Percentiles rank a stretch among this genome's conserved stretches.
Conservation (phyloP, 1,140 invertebrate species). For the Bemisia tabaci region DNA sequence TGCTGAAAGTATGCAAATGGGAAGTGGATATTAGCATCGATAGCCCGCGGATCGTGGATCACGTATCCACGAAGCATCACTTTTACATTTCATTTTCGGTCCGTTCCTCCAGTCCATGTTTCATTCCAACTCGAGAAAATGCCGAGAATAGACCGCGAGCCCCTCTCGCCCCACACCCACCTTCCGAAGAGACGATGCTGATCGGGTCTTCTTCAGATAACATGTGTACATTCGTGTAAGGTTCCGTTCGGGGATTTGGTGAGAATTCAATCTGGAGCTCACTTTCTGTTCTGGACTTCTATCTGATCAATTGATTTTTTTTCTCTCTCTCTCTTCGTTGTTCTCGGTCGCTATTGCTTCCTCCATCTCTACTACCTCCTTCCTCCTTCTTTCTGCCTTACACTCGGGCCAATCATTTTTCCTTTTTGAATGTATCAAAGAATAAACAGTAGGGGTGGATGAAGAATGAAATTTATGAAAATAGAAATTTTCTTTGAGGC, state of each 20-base stretch:
- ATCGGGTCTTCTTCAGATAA: background rate
- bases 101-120: background rate
- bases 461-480: too few relatives aligned
- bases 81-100: background rate
- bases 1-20: background rate
- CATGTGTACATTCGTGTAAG: background rate
- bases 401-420: too few relatives aligned
- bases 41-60: background rate
- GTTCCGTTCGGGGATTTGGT: background rate
- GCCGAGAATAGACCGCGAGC: background rate
- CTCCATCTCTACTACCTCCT: too few relatives aligned
- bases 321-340: too few relatives aligned
- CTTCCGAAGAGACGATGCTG: background rate
- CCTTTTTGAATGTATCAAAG: too few relatives aligned
- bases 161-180: background rate
- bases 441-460: too few relatives aligned
- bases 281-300: background rate
- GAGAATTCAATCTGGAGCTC: background rate
- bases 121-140: background rate
- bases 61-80: background rate
- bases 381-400: too few relatives aligned
- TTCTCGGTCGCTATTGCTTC: too few relatives aligned
- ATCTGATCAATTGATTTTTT: too few relatives aligned
- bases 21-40: background rate
- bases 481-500: too few relatives aligned